phyloP scores from a whole-genome alignment of 2,888 invertebrate species.

The Ormyrus nitidulus region DNA sequence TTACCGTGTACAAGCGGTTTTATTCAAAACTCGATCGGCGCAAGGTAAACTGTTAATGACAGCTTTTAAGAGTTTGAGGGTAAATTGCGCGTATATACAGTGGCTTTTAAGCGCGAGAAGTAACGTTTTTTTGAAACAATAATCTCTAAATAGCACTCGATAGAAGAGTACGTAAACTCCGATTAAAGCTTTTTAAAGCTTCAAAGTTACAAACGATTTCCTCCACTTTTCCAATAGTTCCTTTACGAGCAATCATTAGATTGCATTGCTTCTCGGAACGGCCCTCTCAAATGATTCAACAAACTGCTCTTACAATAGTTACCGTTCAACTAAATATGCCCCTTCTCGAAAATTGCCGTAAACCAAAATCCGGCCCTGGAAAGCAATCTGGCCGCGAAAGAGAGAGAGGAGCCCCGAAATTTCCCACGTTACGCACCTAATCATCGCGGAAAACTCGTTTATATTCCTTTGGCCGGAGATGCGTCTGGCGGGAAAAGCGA shows the following conservation, averaged over 20 bases:
- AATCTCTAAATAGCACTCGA: no score
- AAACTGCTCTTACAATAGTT: conserved; percentile 20
- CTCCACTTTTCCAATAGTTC: conserved; percentile 1
- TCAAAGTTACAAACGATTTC: background rate
- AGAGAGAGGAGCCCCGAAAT: no score
- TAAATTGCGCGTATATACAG: no score
- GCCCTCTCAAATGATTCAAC: background rate
- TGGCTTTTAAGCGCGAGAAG: no score
- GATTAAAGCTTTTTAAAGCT: background rate
- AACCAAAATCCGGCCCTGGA: background rate
- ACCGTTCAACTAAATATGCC: conserved; percentile 6
- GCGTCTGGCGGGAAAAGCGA: conserved; percentile 35
- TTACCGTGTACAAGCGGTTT: no score
- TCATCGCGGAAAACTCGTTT: conserved; percentile 12
- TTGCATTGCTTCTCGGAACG: background rate
- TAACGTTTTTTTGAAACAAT: no score
- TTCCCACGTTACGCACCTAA: background rate
- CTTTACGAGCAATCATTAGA: background rate
- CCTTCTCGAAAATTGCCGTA: background rate
- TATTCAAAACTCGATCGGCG: no score
- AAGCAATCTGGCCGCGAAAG: background rate
- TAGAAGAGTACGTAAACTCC: no score
- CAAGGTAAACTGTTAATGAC: no score
- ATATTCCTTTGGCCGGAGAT: conserved; percentile 31
- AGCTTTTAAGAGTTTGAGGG: no score